phyloP scores from a whole-genome alignment of 1,140 invertebrate species.

The Stegodyphus mimosarum region DNA sequence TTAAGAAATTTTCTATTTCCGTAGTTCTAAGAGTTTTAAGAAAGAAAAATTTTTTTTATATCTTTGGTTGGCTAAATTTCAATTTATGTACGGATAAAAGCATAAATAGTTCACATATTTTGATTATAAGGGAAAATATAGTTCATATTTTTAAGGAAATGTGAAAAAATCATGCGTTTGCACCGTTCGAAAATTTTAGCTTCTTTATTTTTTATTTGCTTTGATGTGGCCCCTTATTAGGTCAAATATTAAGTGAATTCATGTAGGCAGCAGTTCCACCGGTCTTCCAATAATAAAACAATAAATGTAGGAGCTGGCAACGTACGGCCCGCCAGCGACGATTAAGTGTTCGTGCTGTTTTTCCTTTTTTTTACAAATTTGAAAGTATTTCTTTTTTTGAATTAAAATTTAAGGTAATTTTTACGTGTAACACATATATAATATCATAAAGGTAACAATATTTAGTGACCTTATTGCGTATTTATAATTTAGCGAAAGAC shows the following conservation, averaged over 20 bases:
- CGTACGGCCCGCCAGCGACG: slow-evolving; percentile 50
- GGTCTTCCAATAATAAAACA: slow-evolving; percentile 22
- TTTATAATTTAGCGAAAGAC: not conserved
- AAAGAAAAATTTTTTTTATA: too few relatives aligned
- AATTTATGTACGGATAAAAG: too few relatives aligned
- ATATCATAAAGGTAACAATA: not conserved
- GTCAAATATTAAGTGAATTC: slow-evolving; percentile 27
- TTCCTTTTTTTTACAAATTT: slow-evolving; percentile 17
- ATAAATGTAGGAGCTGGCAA: slow-evolving; percentile 38
- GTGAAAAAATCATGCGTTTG: too few relatives aligned
- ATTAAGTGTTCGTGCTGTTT: slow-evolving; percentile 9
- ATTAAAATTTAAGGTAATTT: not conserved
- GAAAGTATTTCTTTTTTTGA: not conserved
- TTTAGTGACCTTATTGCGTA: not conserved
- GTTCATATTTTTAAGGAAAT: too few relatives aligned
- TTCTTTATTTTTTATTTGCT: too few relatives aligned
- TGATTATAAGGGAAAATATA: too few relatives aligned
- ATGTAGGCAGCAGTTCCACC: slow-evolving; percentile 43
- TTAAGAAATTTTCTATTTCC: too few relatives aligned
- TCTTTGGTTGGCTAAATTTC: too few relatives aligned
- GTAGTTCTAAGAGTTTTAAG: too few relatives aligned
- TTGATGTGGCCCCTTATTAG: slow-evolving; percentile 34
- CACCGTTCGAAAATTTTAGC: too few relatives aligned
- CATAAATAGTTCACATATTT: too few relatives aligned
- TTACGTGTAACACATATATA: not conserved